A percentile compares a stretch with the other conserved stretches of the same genome.
Evolutionary conservation across 1,140 invertebrate genomes (phyloP).

Genomic region (Drosophila neocordata): DNA sequence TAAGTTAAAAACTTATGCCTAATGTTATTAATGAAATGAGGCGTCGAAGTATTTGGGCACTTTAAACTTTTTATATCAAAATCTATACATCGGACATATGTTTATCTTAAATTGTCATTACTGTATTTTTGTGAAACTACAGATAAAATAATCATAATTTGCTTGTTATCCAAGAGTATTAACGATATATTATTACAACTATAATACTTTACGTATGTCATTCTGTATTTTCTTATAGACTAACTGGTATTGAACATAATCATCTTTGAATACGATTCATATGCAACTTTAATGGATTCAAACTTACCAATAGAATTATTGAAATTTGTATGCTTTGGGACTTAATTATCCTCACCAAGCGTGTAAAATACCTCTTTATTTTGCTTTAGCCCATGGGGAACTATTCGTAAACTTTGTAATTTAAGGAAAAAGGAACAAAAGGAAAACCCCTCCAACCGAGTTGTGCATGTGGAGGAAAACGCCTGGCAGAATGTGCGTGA

Average conservation of each 20-base stretch:
- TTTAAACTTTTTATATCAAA: too few relatives aligned
- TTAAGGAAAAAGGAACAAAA: conserved; percentile 9
- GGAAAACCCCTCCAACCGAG: not conserved
- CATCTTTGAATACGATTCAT: not conserved
- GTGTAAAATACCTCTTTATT: not conserved
- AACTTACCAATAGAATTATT: not conserved
- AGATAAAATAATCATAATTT: too few relatives aligned
- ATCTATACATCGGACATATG: too few relatives aligned
- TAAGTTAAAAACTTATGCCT: too few relatives aligned
- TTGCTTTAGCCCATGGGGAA: not conserved
- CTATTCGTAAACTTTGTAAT: conserved; percentile 16
- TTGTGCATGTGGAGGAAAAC: not conserved
- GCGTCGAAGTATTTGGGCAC: too few relatives aligned
- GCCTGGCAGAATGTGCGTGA: conserved; percentile 7
- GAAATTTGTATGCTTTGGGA: not conserved
- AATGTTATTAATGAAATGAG: too few relatives aligned
- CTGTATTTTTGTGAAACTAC: too few relatives aligned
- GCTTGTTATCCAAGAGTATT: too few relatives aligned
- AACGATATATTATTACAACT: too few relatives aligned
- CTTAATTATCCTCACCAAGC: conserved; percentile 5
- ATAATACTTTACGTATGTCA: too few relatives aligned
- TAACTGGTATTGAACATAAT: not conserved
- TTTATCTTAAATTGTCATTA: too few relatives aligned
- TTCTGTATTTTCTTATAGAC: too few relatives aligned
- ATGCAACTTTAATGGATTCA: not conserved